Base-by-base conservation (phyloP, 35 echinoderm and acorn worm genomes). In the Eucidaris tribuloides region DNA sequence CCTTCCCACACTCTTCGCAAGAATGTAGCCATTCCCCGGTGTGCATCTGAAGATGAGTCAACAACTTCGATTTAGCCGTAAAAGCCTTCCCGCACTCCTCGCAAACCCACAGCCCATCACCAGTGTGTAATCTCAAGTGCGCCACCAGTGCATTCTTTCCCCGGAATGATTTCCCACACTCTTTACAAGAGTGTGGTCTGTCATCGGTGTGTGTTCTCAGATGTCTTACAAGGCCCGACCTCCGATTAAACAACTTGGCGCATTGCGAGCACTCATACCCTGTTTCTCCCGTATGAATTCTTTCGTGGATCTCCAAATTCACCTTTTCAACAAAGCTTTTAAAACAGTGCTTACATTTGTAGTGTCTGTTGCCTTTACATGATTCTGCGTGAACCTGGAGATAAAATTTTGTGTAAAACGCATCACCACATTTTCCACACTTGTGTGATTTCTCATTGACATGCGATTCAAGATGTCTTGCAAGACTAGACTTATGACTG, bases 51-150 rank as follows among this genome's bases (percentile, higher is more conserved):
- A 62, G 39, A 31, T 91, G 89, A 20, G 60, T 30, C 49, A 86
- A 86, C 76, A 91, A 56, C 24, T 58, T 29, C 41, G 61, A 37
- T n/a, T 54, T 61, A 33, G 66, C 36, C 33, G 24, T 48, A 71
- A 91, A 91, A 39, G 54, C 29, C 37, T 79, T 65, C 19, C 56
- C 89, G 62, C 89, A 91, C 57, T 80, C 70, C 9, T 77, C 39
- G 56, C 89, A 91, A 32, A 58, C 72, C 23, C 77, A 85, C 37
- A 85, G 71, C 17, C 70, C 44, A 3, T 77, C 77, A 20, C 63
- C 89, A 17, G 79, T 50, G 58, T 91, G 89, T 17, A 79, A 62
- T 36, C 86, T 40, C n/a, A 80, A 64, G 76, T 91, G 89, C 43
- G 78, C 80, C 5, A 60, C 36, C 23, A 85, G 74, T 63, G 60